Conservation (phyloP, 2,797 vertebrate genomes). For the Oryzias dopingdopingensis region DNA sequence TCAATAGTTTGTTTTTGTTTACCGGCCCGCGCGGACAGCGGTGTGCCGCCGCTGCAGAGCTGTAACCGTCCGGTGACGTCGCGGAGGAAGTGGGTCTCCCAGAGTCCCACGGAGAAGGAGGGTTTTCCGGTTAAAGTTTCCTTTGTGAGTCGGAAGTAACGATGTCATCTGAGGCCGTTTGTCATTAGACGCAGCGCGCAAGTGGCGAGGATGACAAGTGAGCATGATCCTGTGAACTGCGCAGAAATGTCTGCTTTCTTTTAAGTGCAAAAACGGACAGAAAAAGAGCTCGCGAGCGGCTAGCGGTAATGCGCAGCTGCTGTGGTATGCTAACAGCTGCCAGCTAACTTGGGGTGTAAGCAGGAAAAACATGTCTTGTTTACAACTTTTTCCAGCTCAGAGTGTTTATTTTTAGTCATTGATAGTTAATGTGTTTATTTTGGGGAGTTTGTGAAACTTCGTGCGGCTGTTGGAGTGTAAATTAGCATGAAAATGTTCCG, state of each 20-base stretch:
- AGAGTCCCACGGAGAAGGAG: conserved; percentile 51
- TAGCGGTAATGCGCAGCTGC: conserved; percentile 11
- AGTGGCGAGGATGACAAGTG: conserved; percentile 61
- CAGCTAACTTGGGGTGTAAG: conserved; percentile 49
- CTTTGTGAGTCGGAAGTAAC: conserved; percentile 74
- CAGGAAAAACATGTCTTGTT: conserved; percentile 1
- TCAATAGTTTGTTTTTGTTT: background rate
- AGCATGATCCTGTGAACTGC: conserved; percentile 12
- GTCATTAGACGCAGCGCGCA: conserved; percentile 43
- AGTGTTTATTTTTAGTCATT: background rate
- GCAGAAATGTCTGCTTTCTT: background rate
- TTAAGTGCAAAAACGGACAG: too few species aligned
- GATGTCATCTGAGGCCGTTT: conserved; percentile 38
- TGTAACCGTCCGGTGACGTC: conserved; percentile 7
- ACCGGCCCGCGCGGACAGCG: background rate
- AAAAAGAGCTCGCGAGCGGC: background rate
- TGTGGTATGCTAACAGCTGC: conserved; percentile 42
- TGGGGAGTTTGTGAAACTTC: background rate
- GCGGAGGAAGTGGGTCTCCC: conserved; percentile 41
- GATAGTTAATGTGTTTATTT: background rate
- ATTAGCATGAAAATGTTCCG: conserved; percentile 4
- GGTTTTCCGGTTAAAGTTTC: conserved; percentile 77
- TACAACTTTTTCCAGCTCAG: background rate
- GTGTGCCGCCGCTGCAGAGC: background rate
- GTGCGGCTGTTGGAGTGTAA: background rate